Evolutionary conservation across 2,888 invertebrate genomes (phyloP).

Genomic region (Perizoma flavofasciatum): DNA sequence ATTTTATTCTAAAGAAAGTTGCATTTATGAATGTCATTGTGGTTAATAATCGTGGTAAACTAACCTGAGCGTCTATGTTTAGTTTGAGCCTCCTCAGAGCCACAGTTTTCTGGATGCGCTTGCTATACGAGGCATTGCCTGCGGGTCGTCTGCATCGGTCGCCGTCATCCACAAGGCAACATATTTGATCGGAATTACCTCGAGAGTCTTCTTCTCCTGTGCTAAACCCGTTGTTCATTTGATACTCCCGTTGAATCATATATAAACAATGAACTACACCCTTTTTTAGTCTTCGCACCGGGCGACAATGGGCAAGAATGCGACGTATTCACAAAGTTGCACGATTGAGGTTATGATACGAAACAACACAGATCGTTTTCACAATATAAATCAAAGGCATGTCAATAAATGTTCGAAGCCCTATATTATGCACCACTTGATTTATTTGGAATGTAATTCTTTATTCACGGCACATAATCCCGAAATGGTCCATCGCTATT

Average conservation of each 20-base stretch:
- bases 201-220: constrained; percentile 96
- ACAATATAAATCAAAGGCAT: constrained; percentile 54
- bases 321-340: constrained; percentile 75
- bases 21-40: constrained; percentile 31
- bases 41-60: constrained; percentile 12
- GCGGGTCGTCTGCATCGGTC: constrained; percentile 94
- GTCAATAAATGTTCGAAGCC: constrained; percentile 44
- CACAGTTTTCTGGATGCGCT: constrained; percentile 97
- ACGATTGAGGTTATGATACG: constrained; percentile 74
- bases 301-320: constrained; percentile 56
- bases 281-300: constrained; percentile 62
- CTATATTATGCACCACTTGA: constrained; percentile 45
- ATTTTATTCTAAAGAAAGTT: constrained; percentile 20
- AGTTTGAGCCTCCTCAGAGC: constrained; percentile 95
- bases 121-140: constrained; percentile 98
- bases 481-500: constrained; percentile 59
- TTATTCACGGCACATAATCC: constrained; percentile 62
- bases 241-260: constrained; percentile 84
- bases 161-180: constrained; percentile 95
- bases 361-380: constrained; percentile 67
- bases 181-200: constrained; percentile 94
- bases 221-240: constrained; percentile 94
- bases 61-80: constrained; percentile 88
- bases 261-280: constrained; percentile 72
- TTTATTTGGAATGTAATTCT: constrained; percentile 43